These are phyloP conservation scores for Hydrozoanthus tunicans DNA, from an alignment of 64 coral and sea anemone species.

Conservation along the genomic window DNA sequence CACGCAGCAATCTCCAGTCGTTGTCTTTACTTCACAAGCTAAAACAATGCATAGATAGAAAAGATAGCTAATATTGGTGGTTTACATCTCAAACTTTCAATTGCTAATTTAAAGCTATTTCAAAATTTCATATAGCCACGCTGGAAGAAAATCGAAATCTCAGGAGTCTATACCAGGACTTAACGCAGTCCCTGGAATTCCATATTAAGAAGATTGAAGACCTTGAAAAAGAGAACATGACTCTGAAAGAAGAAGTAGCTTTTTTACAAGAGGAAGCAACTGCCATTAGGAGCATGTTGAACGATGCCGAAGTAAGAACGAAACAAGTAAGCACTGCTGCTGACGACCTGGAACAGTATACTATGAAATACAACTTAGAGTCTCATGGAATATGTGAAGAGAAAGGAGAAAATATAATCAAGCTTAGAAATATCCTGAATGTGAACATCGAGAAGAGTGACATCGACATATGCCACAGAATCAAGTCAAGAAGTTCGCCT, in stretches of 20 bases:
- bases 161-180: conserved; percentile 1
- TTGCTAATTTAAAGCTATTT: too few relatives aligned
- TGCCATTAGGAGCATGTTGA: conserved; percentile 9
- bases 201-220: conserved; percentile 27
- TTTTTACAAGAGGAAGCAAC: conserved; percentile 14
- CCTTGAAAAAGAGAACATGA: conserved; percentile 23
- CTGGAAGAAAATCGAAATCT: conserved; percentile 10
- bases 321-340: conserved; percentile 9
- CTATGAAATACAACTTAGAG: conserved; percentile 43
- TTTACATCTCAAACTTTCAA: too few relatives aligned
- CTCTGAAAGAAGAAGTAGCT: conserved; percentile 5
- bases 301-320: conserved; percentile 8
- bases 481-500: conserved; percentile 27
- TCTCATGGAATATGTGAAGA: conserved; percentile 7
- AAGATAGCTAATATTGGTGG: too few relatives aligned
- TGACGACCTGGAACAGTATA: conserved; percentile 29
- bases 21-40: too few relatives aligned
- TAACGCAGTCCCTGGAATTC: conserved; percentile 1
- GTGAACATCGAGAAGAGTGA: conserved; percentile 5
- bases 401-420: conserved; percentile 9
- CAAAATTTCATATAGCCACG: too few relatives aligned
- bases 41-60: too few relatives aligned
- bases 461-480: conserved; percentile 30
- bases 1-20: too few relatives aligned
- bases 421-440: conserved; percentile 6